Percentiles rank a stretch among this genome's conserved stretches.
Conservation (phyloP, 2,888 invertebrate genomes). For the Carcina quercana region DNA sequence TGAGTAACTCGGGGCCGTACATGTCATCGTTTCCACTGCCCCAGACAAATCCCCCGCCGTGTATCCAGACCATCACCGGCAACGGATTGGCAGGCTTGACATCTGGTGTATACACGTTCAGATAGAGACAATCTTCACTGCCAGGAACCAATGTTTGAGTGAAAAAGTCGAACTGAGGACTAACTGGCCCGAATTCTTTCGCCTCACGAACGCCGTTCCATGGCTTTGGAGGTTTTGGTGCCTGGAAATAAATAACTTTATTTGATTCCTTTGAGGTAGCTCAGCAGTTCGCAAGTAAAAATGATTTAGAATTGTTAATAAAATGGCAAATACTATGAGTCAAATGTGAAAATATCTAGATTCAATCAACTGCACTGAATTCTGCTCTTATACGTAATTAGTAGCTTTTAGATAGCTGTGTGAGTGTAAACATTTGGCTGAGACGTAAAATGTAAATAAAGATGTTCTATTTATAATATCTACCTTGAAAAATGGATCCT, state of each 20-base stretch:
- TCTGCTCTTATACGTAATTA: too few relatives aligned
- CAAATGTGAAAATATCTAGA: too few relatives aligned
- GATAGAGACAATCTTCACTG: slow-evolving; percentile 37
- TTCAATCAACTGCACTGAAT: too few relatives aligned
- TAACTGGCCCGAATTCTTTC: slow-evolving; percentile 27
- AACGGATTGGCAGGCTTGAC: slow-evolving; percentile 19
- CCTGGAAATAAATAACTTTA: slow-evolving; percentile 19
- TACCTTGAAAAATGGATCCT: too few relatives aligned
- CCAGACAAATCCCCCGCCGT: slow-evolving; percentile 35
- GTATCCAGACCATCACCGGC: slow-evolving; percentile 42
- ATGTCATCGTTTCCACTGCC: slow-evolving; percentile 34
- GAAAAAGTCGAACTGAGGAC: slow-evolving; percentile 30
- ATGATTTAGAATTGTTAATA: too few relatives aligned
- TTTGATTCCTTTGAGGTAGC: neutral
- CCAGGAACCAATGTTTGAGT: slow-evolving; percentile 21
- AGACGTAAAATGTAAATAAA: too few relatives aligned
- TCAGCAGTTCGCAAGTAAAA: too few relatives aligned
- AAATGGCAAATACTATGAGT: too few relatives aligned
- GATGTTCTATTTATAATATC: too few relatives aligned
- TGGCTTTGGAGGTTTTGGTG: slow-evolving; percentile 28
- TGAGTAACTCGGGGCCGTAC: slow-evolving; percentile 50
- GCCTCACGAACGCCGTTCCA: slow-evolving; percentile 35
- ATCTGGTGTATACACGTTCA: slow-evolving; percentile 39
- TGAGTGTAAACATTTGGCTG: too few relatives aligned
- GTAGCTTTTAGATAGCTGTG: too few relatives aligned